Base-by-base conservation (phyloP, 2,888 invertebrate species). In the Aphrophora alni region DNA sequence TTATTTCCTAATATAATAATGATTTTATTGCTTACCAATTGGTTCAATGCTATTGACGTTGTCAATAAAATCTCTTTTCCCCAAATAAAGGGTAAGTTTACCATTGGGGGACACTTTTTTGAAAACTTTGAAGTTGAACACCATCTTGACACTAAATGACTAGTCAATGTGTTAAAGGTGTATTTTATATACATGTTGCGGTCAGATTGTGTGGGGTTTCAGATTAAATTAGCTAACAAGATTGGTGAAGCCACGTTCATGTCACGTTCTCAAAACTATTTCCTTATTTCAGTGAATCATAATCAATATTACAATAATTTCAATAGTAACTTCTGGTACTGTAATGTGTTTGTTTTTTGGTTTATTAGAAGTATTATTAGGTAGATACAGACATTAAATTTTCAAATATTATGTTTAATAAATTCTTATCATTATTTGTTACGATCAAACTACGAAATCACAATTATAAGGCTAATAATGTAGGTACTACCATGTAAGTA, bases 71-170 rank as follows among this genome's bases (percentile, higher is more conserved):
- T 97, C 97, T 84, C 97, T 91, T 88, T 95, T 95, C 70, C 94
- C 95, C 90, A 97, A 90, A 86, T 97, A 97, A 85, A 97, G 89
- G 68, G 95, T 94, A 85, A 97, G 89, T 90, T 96, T 96, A 84
- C 94, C 95, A 89, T 97, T 97, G 74, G 97, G 96, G 69, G 96
- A 94, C 87, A 93, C 93, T 90, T 97, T 97, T 89, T 97, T 97
- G 89, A 94, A 97, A 87, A 97, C 97, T 89, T 95, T 95, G 88
- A 96, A 96, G 88, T 95, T 96, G 87, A 93, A 94, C 88, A 96
- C 97, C 97, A 97, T 97, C 68, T 75, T 85, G 76, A 28, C 59
- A n/a, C 4, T 5, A 27, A 78, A 38, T 26, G 28, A 78, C 24
- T 78, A 59, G 21, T 7, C 21, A 59, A 14, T 44, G 59, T 59